Conservation (phyloP, 2,113 vertebrate species). For the Gobio gobio region DNA sequence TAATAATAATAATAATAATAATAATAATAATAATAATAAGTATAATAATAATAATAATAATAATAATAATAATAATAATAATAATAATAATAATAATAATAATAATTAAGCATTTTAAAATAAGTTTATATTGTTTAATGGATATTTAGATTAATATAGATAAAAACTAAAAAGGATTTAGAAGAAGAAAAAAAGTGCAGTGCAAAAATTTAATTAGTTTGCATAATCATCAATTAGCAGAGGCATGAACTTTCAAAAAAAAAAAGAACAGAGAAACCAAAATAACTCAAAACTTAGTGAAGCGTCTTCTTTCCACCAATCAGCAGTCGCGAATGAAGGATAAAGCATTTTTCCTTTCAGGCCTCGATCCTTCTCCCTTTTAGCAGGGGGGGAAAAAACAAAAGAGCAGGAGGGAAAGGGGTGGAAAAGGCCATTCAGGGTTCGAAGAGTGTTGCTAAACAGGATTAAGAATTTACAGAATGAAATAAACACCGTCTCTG, state of each 20-base stretch:
- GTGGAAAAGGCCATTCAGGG: slow-evolving; percentile 64
- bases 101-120: too few relatives aligned
- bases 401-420: slow-evolving; percentile 49
- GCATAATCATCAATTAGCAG: slow-evolving; percentile 73
- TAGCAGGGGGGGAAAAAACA: slow-evolving; percentile 59
- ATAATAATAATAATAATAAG: too few relatives aligned
- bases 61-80: too few relatives aligned
- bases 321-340: slow-evolving; percentile 25
- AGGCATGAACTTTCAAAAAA: slow-evolving; percentile 67
- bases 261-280: not conserved
- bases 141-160: not conserved
- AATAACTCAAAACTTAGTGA: slow-evolving; percentile 64
- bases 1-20: too few relatives aligned
- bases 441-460: slow-evolving; percentile 76
- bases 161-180: not conserved
- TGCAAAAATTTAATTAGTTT: not conserved
- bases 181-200: not conserved
- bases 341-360: slow-evolving; percentile 64
- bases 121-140: not conserved
- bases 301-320: slow-evolving; percentile 63
- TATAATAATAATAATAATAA: too few relatives aligned
- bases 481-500: slow-evolving; percentile 73
- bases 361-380: slow-evolving; percentile 62
- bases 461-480: slow-evolving; percentile 76
- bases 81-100: too few relatives aligned